Percentiles rank a stretch among this genome's conserved stretches.
phyloP scores from a whole-genome alignment of 2,797 vertebrate genomes.

The Arctocebus calabarensis region DNA sequence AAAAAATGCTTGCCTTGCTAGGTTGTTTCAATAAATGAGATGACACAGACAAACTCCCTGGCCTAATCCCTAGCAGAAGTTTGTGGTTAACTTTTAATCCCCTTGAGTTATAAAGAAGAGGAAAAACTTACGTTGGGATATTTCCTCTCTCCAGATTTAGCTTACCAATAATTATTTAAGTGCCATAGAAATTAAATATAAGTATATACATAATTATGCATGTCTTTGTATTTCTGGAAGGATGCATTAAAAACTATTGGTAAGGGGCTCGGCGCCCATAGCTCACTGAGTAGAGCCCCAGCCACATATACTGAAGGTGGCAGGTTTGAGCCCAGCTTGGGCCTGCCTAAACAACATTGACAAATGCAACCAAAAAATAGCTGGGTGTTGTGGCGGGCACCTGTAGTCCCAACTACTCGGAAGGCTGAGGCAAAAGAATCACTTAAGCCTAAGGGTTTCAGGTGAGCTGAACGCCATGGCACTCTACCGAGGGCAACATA shows the following conservation, averaged over 20 bases:
- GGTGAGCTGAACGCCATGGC: too few species aligned
- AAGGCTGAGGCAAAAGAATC: too few species aligned
- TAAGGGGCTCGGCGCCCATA: background rate
- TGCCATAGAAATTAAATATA: background rate
- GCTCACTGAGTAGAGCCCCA: background rate
- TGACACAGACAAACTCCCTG: background rate
- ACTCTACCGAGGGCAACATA: too few species aligned
- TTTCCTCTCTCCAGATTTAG: background rate
- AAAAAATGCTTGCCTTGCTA: background rate
- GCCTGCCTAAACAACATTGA: too few species aligned
- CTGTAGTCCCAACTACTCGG: too few species aligned
- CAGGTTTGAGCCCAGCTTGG: background rate
- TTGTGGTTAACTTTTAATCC: background rate
- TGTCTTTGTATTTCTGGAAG: constrained; percentile 16
- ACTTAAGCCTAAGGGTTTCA: too few species aligned
- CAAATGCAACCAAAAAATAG: too few species aligned
- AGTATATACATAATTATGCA: background rate
- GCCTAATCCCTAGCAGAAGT: background rate
- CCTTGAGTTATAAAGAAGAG: background rate
- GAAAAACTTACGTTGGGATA: background rate
- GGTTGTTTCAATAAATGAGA: background rate
- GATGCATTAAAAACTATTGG: background rate
- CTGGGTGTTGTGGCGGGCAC: too few species aligned
- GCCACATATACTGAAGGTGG: too few species aligned
- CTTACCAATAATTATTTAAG: background rate